Evolutionary conservation across 2,888 invertebrate species (phyloP), one percentile per base, ranked within the genome.

Genomic region (Hoplodrina blanda): DNA sequence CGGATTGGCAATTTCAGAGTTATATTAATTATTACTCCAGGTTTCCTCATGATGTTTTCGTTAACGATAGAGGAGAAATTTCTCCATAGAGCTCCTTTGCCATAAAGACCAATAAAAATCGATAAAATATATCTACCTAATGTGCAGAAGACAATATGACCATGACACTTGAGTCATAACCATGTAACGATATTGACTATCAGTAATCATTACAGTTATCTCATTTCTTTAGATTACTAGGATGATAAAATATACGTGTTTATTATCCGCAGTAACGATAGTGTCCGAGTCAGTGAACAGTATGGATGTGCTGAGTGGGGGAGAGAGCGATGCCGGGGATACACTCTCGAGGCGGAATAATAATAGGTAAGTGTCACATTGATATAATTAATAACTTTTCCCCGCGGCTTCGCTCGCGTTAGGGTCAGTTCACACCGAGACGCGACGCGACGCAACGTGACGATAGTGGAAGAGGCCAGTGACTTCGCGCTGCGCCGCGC

Each of bases 271-370:
- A 95, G 95, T 92, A 8, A 91, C 92, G 69, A 85, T 92, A 62
- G 93, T 94, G 19, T 93, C 93, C 10, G 94, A 95, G 78, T 92
- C 97, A 62, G 90, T 96, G 78, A 88, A 96, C 89, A 92, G 96
- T 86, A 92, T 96, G 92, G 96, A 96, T 87, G 93, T 96, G 13
- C 82, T 96, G 52, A 96, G 96, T 77, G 95, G 96, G 2, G 96
- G 96, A 0, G 95, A 96, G 78, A 95, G 96, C 76, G 95, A 96
- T 69, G 93, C 95, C 0, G 95, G 94, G 0, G 96, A 96, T 71
- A 94, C 95, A 0, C 85, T 96, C 4, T 93, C 94, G 13, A 94
- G 96, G 57, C 90, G 94, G 62, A 96, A 92, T 77, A 95, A 96
- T 69, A 96, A 96, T 81, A 95, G 93, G 94, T 94, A 79, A 76